phyloP scores from a whole-genome alignment of 2,888 invertebrate genomes.

The Orthosia cruda region DNA sequence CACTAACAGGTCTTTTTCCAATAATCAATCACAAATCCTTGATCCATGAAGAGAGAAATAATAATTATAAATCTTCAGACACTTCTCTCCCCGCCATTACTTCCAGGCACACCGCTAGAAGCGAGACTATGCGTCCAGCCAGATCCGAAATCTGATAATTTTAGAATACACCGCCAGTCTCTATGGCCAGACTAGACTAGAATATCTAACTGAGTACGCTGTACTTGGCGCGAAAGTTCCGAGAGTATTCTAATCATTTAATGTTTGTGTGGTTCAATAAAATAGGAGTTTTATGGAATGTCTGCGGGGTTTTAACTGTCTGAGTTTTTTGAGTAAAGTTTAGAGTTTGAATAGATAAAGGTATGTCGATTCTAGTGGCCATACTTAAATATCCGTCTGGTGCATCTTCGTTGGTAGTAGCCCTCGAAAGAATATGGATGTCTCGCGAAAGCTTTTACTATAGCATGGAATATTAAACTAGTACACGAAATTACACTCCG shows the following conservation, averaged over 20 bases:
- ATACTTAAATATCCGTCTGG: too few species aligned
- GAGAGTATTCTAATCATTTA: not conserved
- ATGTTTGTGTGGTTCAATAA: not conserved
- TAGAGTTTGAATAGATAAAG: too few species aligned
- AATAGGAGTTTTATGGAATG: not conserved
- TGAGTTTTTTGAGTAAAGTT: too few species aligned
- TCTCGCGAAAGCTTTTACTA: too few species aligned
- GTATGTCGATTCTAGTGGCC: too few species aligned
- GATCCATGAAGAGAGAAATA: too few species aligned
- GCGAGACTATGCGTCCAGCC: conserved; percentile 16
- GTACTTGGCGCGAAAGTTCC: conserved; percentile 29
- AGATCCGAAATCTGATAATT: conserved; percentile 53
- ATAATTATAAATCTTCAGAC: not conserved
- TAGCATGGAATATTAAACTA: too few species aligned
- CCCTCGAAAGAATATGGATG: too few species aligned
- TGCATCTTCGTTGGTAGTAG: too few species aligned
- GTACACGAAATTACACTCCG: too few species aligned
- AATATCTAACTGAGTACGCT: conserved; percentile 39
- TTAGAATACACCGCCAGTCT: conserved; percentile 33
- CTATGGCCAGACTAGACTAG: conserved; percentile 15
- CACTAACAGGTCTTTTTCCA: too few species aligned
- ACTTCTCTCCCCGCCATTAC: conserved; percentile 3
- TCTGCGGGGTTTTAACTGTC: not conserved
- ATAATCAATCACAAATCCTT: too few species aligned
- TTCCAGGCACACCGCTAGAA: not conserved